Conservation (phyloP, 2,113 vertebrate species). For the Glaucidium brasilianum region DNA sequence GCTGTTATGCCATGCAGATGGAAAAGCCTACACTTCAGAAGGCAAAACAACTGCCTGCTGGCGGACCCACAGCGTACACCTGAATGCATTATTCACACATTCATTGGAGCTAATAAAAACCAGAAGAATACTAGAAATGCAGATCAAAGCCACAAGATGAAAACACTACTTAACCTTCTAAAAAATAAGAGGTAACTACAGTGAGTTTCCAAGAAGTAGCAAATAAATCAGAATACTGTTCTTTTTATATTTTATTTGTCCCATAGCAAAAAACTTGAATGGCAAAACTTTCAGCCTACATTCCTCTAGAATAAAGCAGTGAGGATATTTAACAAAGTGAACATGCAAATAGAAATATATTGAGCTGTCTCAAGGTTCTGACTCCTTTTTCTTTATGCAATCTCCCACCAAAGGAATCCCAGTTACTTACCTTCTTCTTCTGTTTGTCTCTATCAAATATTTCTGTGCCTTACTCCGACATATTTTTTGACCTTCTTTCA, state of each 20-base stretch:
- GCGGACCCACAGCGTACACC: background rate
- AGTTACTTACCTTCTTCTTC: slow-evolving; percentile 82
- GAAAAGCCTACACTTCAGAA: background rate
- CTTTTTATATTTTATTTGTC: background rate
- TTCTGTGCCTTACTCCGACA: slow-evolving; percentile 77
- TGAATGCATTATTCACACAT: background rate
- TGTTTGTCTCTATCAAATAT: slow-evolving; percentile 84
- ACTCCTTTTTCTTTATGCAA: background rate
- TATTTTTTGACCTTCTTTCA: slow-evolving; percentile 84
- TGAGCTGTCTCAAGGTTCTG: background rate
- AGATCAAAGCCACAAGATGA: background rate
- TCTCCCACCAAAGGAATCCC: background rate
- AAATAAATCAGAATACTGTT: background rate
- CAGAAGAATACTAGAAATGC: background rate
- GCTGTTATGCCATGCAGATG: background rate
- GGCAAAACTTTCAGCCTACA: background rate
- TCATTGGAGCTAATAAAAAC: background rate
- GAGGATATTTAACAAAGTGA: background rate
- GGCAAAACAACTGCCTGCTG: background rate
- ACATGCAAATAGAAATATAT: background rate
- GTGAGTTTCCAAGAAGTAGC: background rate
- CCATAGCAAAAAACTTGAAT: background rate
- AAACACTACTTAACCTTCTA: background rate
- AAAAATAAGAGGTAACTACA: background rate
- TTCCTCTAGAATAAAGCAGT: background rate